Percentiles rank a stretch among this genome's conserved stretches.
phyloP scores from a whole-genome alignment of 2,113 vertebrate species.

The Oreochromis niloticus region DNA sequence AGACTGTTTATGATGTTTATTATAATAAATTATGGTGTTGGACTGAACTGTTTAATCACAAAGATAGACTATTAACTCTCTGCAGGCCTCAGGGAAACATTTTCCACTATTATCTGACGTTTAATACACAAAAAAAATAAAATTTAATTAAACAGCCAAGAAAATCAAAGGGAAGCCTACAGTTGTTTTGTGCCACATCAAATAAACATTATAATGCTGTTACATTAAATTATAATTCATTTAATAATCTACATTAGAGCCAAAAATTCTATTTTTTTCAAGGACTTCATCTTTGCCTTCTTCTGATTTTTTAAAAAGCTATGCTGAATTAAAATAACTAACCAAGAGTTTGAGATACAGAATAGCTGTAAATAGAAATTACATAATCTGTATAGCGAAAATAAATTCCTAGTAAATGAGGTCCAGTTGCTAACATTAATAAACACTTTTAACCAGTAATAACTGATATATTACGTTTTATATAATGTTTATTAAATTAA shows the following conservation, averaged over 20 bases:
- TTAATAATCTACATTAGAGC: background rate
- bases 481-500: background rate
- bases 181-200: background rate
- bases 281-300: background rate
- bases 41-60: background rate
- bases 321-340: background rate
- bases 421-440: background rate
- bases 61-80: background rate
- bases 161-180: background rate
- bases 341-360: background rate
- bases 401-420: background rate
- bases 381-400: background rate
- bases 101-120: background rate
- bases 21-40: background rate
- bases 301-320: no score
- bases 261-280: background rate
- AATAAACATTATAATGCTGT: background rate
- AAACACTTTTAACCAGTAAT: background rate
- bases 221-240: background rate
- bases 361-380: background rate
- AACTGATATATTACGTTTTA: background rate
- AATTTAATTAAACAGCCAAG: background rate
- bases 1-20: background rate
- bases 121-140: accelerated
- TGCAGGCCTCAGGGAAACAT: background rate